Percentiles rank a stretch among this genome's conserved stretches.
Evolutionary conservation across 2,113 vertebrate species (phyloP).

Genomic region (Phaethon lepturus): DNA sequence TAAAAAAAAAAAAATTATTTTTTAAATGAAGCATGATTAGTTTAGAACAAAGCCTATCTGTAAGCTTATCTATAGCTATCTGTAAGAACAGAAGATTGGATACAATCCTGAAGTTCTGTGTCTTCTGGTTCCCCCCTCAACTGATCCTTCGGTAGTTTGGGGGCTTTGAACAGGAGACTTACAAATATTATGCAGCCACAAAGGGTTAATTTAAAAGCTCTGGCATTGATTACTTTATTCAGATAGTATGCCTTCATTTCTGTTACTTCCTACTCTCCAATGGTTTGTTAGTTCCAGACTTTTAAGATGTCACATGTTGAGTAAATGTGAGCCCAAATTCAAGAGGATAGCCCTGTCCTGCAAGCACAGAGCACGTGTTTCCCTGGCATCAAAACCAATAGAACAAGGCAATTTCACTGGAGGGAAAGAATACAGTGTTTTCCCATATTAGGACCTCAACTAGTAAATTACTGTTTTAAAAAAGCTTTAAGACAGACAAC

Average conservation of each 20-base stretch:
- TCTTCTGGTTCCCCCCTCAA: neutral
- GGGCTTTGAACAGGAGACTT: neutral
- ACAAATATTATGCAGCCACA: neutral
- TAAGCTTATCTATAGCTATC: neutral
- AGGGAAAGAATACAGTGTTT: neutral
- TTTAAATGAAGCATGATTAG: neutral
- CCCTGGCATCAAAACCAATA: neutral
- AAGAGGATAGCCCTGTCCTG: neutral
- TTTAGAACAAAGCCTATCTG: neutral
- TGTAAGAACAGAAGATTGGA: neutral
- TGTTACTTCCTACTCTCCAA: neutral
- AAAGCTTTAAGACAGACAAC: neutral
- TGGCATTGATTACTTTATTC: neutral
- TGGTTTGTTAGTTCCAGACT: neutral
- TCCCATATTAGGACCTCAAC: neutral
- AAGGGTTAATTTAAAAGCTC: neutral
- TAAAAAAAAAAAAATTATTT: neutral
- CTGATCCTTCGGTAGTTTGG: neutral
- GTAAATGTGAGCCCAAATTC: neutral
- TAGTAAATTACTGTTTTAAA: neutral
- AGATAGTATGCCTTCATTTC: neutral
- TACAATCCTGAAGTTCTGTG: neutral
- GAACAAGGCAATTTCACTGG: neutral
- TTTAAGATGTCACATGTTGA: neutral
- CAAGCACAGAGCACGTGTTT: neutral